A percentile compares a stretch with the other conserved stretches of the same genome.
phyloP scores from a whole-genome alignment of 2,797 vertebrate genomes.

The Manis pentadactyla region DNA sequence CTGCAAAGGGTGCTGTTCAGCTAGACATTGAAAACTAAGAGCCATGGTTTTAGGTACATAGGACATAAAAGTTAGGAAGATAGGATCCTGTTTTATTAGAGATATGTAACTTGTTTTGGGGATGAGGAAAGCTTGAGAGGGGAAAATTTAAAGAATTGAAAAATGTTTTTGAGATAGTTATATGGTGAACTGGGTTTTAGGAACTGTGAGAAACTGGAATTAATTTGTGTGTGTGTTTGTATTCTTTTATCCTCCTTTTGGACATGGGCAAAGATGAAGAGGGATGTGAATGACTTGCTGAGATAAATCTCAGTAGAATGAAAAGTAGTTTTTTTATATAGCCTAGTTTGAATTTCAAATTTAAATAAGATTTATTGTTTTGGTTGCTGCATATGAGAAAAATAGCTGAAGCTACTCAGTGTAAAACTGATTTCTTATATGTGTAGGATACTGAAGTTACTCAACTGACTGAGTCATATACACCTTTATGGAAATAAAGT shows the following conservation, averaged over 20 bases:
- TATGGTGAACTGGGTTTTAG: background rate
- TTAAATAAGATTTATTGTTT: conserved; percentile 5
- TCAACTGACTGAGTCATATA: background rate
- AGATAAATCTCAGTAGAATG: background rate
- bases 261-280: background rate
- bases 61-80: background rate
- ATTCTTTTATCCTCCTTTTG: background rate
- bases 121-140: background rate
- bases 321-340: background rate
- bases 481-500: background rate
- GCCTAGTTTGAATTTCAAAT: conserved; percentile 31
- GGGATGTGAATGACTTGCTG: background rate
- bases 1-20: background rate
- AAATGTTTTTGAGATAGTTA: conserved; percentile 28
- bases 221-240: background rate
- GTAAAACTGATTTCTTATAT: background rate
- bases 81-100: conserved; percentile 12
- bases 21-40: background rate
- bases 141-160: background rate
- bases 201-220: background rate
- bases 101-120: background rate
- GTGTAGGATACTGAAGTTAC: background rate
- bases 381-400: background rate
- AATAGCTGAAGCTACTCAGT: background rate
- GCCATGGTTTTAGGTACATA: background rate